Conservation (phyloP, 2,797 vertebrate genomes). For the Tenualosa ilisha region DNA sequence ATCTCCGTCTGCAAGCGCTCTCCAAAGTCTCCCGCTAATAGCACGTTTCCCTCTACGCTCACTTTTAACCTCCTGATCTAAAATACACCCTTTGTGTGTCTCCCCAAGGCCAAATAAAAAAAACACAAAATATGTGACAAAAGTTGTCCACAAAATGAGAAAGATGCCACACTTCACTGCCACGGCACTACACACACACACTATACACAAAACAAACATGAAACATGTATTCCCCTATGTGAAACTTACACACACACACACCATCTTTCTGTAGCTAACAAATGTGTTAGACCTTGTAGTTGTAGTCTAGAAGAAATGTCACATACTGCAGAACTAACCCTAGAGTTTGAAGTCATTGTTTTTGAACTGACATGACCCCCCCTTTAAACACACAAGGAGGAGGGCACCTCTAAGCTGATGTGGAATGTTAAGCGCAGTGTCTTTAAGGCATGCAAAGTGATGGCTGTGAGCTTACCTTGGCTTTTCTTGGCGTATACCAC, state of each 20-base stretch:
- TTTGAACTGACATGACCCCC: neutral
- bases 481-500: constrained; percentile 15
- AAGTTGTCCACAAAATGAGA: neutral
- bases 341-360: neutral
- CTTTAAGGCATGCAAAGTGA: neutral
- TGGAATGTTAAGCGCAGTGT: constrained; percentile 2
- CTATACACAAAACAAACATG: neutral
- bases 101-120: neutral
- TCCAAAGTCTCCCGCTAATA: constrained; percentile 30
- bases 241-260: neutral
- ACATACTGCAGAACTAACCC: neutral
- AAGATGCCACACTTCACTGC: neutral
- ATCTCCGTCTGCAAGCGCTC: constrained; percentile 22
- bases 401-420: constrained; percentile 9
- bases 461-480: constrained; percentile 17
- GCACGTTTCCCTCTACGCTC: constrained; percentile 18
- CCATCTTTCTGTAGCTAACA: neutral
- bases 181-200: neutral
- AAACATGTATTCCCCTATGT: neutral
- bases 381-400: neutral
- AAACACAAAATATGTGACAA: neutral
- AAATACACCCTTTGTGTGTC: neutral
- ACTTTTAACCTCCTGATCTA: neutral
- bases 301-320: neutral
- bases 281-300: neutral